Base-by-base conservation (phyloP, 2,797 vertebrate genomes). In the Anabas testudineus region DNA sequence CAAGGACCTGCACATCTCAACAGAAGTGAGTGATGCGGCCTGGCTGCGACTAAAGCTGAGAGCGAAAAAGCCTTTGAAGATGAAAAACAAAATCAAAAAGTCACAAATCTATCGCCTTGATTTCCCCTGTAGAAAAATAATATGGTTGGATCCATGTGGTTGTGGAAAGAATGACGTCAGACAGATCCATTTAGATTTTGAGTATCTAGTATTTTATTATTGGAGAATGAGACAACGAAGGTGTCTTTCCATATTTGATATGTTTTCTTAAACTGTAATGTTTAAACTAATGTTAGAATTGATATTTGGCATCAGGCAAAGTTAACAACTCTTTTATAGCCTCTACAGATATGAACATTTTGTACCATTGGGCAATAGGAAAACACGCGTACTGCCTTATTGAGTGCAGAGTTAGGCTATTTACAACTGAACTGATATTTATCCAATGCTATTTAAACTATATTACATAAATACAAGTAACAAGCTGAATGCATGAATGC, bases 1-100 rank as follows among this genome's bases (percentile, higher is more conserved):
- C 55, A 52, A 61, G 74, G 65, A 45, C 34, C 58, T 43, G 43
- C 26, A 74, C 45, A 51, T 72, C n/a, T 21, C 10, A 65, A 32
- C 15, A 55, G 1, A 67, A 48, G 13, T 2, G 3, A 15, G 28
- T 7, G 43, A 71, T 26, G 7, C 2, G 10, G 60, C 10, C 39
- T 15, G 46, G 39, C 24, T 53, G 26, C 32, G 42, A 62, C 6
- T 19, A 18, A 53, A 26, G 9, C 45, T 3, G 4, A 5, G 24
- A 45, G 49, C 2, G 22, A 19, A 42, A 56, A 36, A 64, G 2
- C 10, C 18, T 18, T 24, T 30, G 3, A 19, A 30, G 21, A 61
- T 6, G 18, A 4, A 39, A 15, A 2, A 12, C 3, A 61, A 48
- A 18, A 42, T 71, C 21, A 74, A 15, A 55, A 47, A 43, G 24